Conservation (phyloP, 1,140 invertebrate genomes). For the Panagrolaimus sp. region DNA sequence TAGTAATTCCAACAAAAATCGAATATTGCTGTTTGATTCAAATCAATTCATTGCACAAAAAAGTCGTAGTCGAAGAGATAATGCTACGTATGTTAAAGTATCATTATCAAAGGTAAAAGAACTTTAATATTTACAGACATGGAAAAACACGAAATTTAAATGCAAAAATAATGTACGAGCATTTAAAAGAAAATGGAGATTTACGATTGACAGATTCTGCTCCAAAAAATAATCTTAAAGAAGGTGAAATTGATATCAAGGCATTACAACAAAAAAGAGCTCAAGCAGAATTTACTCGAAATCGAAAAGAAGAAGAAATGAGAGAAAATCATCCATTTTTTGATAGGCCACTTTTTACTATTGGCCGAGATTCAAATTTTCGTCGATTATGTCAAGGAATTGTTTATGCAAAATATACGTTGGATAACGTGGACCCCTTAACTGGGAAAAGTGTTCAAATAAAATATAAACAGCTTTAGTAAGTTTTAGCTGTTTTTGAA, state of each 20-base stretch:
- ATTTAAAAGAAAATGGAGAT: slow-evolving; percentile 55
- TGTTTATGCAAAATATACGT: slow-evolving; percentile 90
- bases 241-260: slow-evolving; percentile 74
- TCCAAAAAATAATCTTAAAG: slow-evolving; percentile 52
- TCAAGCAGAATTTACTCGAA: slow-evolving; percentile 88
- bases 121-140: slow-evolving; percentile 12
- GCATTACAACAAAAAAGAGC: slow-evolving; percentile 93
- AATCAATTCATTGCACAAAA: slow-evolving; percentile 39
- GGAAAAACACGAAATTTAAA: slow-evolving; percentile 78
- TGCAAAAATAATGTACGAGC: slow-evolving; percentile 68
- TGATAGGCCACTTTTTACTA: slow-evolving; percentile 86
- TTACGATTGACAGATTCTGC: slow-evolving; percentile 48
- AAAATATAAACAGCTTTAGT: slow-evolving; percentile 9
- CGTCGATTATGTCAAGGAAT: slow-evolving; percentile 87
- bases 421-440: slow-evolving; percentile 61
- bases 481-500: not conserved
- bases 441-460: slow-evolving; percentile 8
- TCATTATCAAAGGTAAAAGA: not conserved
- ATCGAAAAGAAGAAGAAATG: slow-evolving; percentile 70
- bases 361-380: slow-evolving; percentile 79
- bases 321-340: slow-evolving; percentile 98
- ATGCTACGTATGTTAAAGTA: slow-evolving; percentile 24
- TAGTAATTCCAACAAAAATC: slow-evolving; percentile 48
- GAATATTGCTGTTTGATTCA: slow-evolving; percentile 35
- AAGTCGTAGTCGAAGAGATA: slow-evolving; percentile 17